Percentiles rank a stretch among this genome's conserved stretches.
These are phyloP conservation scores for Meteorus colon DNA, from an alignment of 2,888 invertebrate genomes.

Conservation along the genomic window DNA sequence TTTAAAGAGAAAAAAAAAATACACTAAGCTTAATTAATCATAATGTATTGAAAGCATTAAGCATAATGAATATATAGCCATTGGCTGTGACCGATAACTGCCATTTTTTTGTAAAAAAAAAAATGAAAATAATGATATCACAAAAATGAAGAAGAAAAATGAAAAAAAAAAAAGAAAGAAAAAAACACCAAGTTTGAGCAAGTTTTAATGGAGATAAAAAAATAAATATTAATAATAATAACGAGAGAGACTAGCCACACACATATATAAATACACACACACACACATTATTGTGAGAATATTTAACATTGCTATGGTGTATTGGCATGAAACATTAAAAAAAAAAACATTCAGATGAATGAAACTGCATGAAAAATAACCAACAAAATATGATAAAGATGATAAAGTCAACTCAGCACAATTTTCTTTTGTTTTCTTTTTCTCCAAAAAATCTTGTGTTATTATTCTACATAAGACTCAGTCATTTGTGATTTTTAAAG, in stretches of 20 bases:
- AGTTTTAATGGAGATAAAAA: background rate
- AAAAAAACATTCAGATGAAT: slow-evolving; percentile 49
- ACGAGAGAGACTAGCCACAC: background rate
- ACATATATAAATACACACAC: too few species aligned
- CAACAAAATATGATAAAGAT: slow-evolving; percentile 39
- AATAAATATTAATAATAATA: background rate
- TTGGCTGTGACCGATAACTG: slow-evolving; percentile 74
- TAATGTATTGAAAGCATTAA: slow-evolving; percentile 58
- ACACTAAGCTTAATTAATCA: slow-evolving; percentile 52
- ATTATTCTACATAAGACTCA: background rate
- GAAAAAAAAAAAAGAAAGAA: background rate
- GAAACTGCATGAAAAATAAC: slow-evolving; percentile 19
- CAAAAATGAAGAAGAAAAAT: slow-evolving; percentile 36
- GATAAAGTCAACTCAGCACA: background rate
- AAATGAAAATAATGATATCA: slow-evolving; percentile 45
- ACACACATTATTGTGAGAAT: background rate
- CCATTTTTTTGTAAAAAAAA: slow-evolving; percentile 71
- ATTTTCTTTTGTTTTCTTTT: background rate
- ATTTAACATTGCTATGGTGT: slow-evolving; percentile 29
- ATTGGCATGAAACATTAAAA: slow-evolving; percentile 67
- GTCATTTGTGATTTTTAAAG: background rate
- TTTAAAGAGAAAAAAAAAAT: slow-evolving; percentile 24
- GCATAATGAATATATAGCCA: slow-evolving; percentile 68
- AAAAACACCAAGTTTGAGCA: too few species aligned
- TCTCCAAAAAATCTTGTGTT: background rate